Evolutionary conservation across 2,888 invertebrate species (phyloP).

Genomic region (Mimumesa dahlbomi): DNA sequence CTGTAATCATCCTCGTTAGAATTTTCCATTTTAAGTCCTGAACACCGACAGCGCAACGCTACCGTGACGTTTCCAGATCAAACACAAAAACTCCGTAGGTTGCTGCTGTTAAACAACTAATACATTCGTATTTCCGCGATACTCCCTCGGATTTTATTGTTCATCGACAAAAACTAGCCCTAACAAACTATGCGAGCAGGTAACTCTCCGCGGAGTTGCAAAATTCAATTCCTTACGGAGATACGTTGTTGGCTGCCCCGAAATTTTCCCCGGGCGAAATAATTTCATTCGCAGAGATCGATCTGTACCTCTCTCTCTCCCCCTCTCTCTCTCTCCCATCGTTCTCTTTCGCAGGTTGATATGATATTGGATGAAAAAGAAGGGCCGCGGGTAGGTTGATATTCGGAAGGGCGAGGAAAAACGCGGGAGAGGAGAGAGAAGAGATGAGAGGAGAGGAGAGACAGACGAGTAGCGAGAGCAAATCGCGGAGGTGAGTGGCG

Average conservation of each 20-base stretch:
- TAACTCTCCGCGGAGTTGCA: slow-evolving; percentile 18
- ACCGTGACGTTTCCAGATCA: too few relatives aligned
- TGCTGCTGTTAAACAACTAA: too few relatives aligned
- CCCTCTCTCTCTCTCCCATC: too few relatives aligned
- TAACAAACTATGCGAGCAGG: too few relatives aligned
- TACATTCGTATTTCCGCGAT: too few relatives aligned
- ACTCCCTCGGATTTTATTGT: too few relatives aligned
- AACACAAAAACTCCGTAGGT: too few relatives aligned
- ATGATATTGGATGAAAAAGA: background rate
- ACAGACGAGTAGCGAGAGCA: slow-evolving; percentile 23
- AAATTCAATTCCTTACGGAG: slow-evolving; percentile 47
- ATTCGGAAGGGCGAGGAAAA: slow-evolving; percentile 2
- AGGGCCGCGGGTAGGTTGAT: background rate
- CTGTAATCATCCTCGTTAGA: too few relatives aligned
- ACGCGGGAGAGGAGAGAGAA: background rate
- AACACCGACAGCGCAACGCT: too few relatives aligned
- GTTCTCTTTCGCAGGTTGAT: background rate
- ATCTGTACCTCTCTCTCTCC: too few relatives aligned
- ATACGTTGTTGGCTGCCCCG: slow-evolving; percentile 19
- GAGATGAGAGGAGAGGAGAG: slow-evolving; percentile 1
- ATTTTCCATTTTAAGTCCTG: too few relatives aligned
- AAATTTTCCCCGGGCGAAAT: slow-evolving; percentile 51
- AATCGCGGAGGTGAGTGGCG: slow-evolving; percentile 58
- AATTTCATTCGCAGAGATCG: slow-evolving; percentile 49
- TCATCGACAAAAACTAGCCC: too few relatives aligned